A percentile compares a stretch with the other conserved stretches of the same genome.
phyloP scores from a whole-genome alignment of 2,113 vertebrate species.

The Tachysurus fulvidraco region DNA sequence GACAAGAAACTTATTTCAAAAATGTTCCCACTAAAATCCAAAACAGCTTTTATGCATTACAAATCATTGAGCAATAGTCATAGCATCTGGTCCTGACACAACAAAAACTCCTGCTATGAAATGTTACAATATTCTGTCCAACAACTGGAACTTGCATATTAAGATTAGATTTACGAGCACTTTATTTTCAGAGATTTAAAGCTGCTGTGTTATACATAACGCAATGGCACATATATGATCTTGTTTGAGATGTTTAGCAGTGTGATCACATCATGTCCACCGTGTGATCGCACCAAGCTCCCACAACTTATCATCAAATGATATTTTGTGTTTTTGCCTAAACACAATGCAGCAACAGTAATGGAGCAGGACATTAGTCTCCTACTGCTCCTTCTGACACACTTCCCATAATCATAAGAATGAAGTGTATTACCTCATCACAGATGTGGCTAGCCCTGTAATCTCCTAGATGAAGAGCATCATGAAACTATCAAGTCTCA shows the following conservation, averaged over 20 bases:
- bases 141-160: slow-evolving; percentile 10
- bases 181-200: not conserved
- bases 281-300: not conserved
- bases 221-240: not conserved
- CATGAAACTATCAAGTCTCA: slow-evolving; percentile 14
- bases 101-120: slow-evolving; percentile 1
- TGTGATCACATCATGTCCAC: not conserved
- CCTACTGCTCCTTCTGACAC: slow-evolving; percentile 25
- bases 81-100: slow-evolving; percentile 16
- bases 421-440: slow-evolving; percentile 35
- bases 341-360: slow-evolving; percentile 16
- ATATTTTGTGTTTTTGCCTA: slow-evolving; percentile 17
- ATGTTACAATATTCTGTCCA: slow-evolving; percentile 1
- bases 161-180: not conserved
- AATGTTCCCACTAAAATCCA: not conserved
- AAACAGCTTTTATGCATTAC: not conserved
- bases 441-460: slow-evolving; percentile 22
- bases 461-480: slow-evolving; percentile 4
- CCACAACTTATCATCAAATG: slow-evolving; percentile 5
- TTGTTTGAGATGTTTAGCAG: not conserved
- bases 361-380: slow-evolving; percentile 36
- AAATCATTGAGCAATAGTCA: not conserved
- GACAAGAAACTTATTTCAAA: not conserved
- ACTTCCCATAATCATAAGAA: slow-evolving; percentile 4
- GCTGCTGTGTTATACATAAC: not conserved